A percentile compares a stretch with the other conserved stretches of the same genome.
phyloP scores from a whole-genome alignment of 92 coral and sea anemone genomes.

The Muricea muricata region DNA sequence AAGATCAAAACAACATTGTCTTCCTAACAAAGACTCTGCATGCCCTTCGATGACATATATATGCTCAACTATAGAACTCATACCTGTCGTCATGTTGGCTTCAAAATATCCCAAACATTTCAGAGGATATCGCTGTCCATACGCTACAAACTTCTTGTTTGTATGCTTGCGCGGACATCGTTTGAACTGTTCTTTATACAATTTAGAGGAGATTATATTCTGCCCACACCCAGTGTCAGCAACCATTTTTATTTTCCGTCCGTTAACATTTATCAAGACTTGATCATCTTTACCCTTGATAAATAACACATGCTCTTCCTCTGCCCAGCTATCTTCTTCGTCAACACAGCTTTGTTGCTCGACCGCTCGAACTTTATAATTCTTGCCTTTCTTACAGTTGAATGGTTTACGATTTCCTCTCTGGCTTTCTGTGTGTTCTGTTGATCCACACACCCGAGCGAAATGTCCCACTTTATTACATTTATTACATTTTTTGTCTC shows the following conservation, averaged over 20 bases:
- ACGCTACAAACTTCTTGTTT: slow-evolving; percentile 45
- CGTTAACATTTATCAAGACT: background rate
- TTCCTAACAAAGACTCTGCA: slow-evolving; percentile 54
- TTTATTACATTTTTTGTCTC: slow-evolving; percentile 31
- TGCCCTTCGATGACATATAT: slow-evolving; percentile 57
- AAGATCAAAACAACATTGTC: slow-evolving; percentile 51
- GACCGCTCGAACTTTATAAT: background rate
- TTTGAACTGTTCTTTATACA: slow-evolving; percentile 42
- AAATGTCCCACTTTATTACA: slow-evolving; percentile 54
- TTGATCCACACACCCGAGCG: slow-evolving; percentile 35
- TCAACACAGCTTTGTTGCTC: background rate
- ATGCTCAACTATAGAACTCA: background rate
- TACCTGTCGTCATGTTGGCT: background rate
- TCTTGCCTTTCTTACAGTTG: background rate
- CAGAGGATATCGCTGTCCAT: slow-evolving; percentile 49
- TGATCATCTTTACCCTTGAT: slow-evolving; percentile 28
- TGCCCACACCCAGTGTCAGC: slow-evolving; percentile 48
- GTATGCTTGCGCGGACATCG: slow-evolving; percentile 42
- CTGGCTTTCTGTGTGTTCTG: too few species aligned
- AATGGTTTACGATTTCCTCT: background rate
- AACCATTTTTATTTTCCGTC: slow-evolving; percentile 26
- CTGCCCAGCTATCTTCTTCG: background rate
- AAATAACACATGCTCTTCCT: background rate
- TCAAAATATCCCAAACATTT: slow-evolving; percentile 27
- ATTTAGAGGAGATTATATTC: slow-evolving; percentile 45